Base-by-base conservation (phyloP, 2,797 vertebrate species). In the Anabas testudineus region DNA sequence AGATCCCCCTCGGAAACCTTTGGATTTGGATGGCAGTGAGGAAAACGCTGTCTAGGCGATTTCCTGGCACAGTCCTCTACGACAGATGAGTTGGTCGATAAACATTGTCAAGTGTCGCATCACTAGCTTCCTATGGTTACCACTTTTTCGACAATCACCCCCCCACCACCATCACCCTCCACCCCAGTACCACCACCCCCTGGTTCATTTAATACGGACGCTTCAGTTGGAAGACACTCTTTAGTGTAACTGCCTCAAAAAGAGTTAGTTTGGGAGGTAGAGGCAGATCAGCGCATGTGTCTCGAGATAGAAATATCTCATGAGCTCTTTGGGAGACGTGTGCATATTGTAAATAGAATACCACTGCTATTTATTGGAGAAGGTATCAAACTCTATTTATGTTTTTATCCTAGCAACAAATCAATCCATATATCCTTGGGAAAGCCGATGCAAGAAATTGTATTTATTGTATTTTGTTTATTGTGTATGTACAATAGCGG, bases 341-440 rank as follows among this genome's bases (percentile, higher is more conserved):
- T 96, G 94, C 91, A 96, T 96, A 95, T 92, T 97, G 96, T 97
- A 97, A 94, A 96, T 96, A 96, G 86, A 94, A 92, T 93, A 93
- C 94, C 93, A 85, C 78, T 87, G 88, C 93, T 98, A 99, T 99
- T 99, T 99, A 99, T 98, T 98, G 92, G 95, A 94, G 93, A 93
- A 91, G 92, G 94, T 91, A 91, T 92, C 77, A 93, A 87, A 84
- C 88, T 92, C 85, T 94, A 95, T 95, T 94, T 94, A 94, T 94
- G 88, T 88, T 90, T 92, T 91, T 88, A 90, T 87, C 81, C 70
- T 69, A 80, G 80, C 89, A 83, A 88, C 82, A 83, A 81, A 82
- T 81, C 75, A 81, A 82, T 81, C 75, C 78, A 88, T 87, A 88
- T 92, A 93, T 87, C 71, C 82, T 74, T 80, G 78, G 85, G 87